Percentiles rank a stretch among this genome's conserved stretches.
phyloP scores from a whole-genome alignment of 2,797 vertebrate species.

The Myiothlypis coronata region DNA sequence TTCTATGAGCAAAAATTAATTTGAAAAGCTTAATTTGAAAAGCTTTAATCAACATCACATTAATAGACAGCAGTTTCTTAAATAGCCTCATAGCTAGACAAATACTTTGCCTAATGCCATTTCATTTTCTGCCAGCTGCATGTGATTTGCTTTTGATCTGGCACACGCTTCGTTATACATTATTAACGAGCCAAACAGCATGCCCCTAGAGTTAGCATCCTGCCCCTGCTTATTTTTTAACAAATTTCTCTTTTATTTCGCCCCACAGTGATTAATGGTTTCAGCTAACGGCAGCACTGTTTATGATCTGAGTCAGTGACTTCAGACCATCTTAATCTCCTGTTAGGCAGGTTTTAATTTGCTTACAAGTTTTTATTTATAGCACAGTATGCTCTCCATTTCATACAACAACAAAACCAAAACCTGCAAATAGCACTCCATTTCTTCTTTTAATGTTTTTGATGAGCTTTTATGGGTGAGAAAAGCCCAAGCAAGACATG shows the following conservation, averaged over 20 bases:
- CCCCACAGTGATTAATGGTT: slow-evolving; percentile 74
- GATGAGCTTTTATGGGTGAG: neutral
- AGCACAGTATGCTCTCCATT: slow-evolving; percentile 29
- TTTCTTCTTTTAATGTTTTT: slow-evolving; percentile 36
- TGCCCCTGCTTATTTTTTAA: slow-evolving; percentile 69
- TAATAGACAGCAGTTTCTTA: slow-evolving; percentile 56
- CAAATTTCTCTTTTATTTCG: slow-evolving; percentile 69
- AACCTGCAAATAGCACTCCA: neutral
- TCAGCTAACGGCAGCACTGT: slow-evolving; percentile 29
- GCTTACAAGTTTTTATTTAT: slow-evolving; percentile 58
- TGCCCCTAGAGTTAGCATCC: slow-evolving; percentile 62
- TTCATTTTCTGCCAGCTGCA: slow-evolving; percentile 56
- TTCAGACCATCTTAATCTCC: slow-evolving; percentile 56
- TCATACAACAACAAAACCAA: slow-evolving; percentile 17
- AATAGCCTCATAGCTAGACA: slow-evolving; percentile 59
- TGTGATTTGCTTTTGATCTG: slow-evolving; percentile 70
- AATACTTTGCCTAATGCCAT: slow-evolving; percentile 63
- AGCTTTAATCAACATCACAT: slow-evolving; percentile 37
- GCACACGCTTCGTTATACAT: slow-evolving; percentile 65
- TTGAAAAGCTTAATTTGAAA: slow-evolving; percentile 45
- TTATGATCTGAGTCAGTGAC: slow-evolving; percentile 67
- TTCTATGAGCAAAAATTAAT: slow-evolving; percentile 33
- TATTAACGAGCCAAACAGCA: slow-evolving; percentile 69
- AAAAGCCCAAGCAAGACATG: neutral
- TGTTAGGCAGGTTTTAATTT: slow-evolving; percentile 58